Evolutionary conservation across 2,888 invertebrate species (phyloP).

Genomic region (Drosophila niveifrons): DNA sequence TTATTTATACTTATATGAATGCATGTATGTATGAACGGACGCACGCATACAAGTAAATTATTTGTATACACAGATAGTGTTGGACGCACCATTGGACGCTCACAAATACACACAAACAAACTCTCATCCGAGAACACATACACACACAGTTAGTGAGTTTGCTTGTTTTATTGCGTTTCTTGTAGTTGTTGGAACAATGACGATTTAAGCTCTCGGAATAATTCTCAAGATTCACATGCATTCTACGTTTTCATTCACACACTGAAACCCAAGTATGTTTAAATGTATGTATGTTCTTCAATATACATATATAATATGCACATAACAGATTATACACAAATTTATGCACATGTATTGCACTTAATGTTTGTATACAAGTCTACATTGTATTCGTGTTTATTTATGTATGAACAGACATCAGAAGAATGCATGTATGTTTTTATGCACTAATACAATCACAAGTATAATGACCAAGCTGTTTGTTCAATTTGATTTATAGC

Average conservation of each 20-base stretch:
- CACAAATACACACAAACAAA: slow-evolving; percentile 16
- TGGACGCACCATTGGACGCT: slow-evolving; percentile 26
- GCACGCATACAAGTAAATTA: slow-evolving; percentile 8
- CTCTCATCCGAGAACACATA: slow-evolving; percentile 10
- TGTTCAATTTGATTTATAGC: slow-evolving; percentile 16
- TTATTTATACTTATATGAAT: slow-evolving; percentile 36
- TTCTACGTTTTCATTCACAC: slow-evolving; percentile 15
- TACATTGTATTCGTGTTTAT: slow-evolving; percentile 4
- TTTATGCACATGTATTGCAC: slow-evolving; percentile 7
- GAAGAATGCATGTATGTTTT: slow-evolving; percentile 15
- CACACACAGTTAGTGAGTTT: slow-evolving; percentile 12
- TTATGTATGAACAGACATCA: slow-evolving; percentile 9
- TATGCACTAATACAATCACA: slow-evolving; percentile 34
- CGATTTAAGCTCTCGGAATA: slow-evolving; percentile 32
- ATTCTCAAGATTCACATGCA: slow-evolving; percentile 22
- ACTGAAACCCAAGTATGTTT: not conserved
- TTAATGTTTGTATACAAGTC: slow-evolving; percentile 7
- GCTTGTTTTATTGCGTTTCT: slow-evolving; percentile 36
- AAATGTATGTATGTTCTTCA: not conserved
- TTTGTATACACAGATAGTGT: slow-evolving; percentile 33
- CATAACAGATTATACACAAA: not conserved
- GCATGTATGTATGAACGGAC: slow-evolving; percentile 10
- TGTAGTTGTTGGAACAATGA: slow-evolving; percentile 37
- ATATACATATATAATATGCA: slow-evolving; percentile 2
- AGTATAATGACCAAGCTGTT: slow-evolving; percentile 41